Conservation (phyloP, 2,797 vertebrate genomes). For the Borostomias antarcticus region DNA sequence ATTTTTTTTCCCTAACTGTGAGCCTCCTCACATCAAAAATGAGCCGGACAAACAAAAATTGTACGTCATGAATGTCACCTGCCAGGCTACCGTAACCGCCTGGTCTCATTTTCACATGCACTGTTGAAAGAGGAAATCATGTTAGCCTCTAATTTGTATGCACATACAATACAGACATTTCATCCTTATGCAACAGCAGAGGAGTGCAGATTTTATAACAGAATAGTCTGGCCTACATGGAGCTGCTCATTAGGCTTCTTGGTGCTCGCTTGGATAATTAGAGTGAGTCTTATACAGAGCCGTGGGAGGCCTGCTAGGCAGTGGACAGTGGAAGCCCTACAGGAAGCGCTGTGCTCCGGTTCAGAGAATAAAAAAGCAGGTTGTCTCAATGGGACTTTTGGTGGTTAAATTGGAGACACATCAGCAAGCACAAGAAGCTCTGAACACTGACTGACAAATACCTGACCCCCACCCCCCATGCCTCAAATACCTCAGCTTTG, state of each 20-base stretch:
- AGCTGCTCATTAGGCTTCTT: not conserved
- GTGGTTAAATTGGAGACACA: constrained; percentile 73
- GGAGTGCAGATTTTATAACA: not conserved
- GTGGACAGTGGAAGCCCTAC: constrained; percentile 4
- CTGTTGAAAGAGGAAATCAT: not conserved
- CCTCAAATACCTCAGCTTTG: constrained; percentile 72
- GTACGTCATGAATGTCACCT: too few relatives aligned
- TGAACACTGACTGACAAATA: constrained; percentile 73
- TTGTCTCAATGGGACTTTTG: constrained; percentile 76
- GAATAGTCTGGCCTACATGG: not conserved
- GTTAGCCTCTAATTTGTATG: not conserved
- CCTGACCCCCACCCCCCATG: constrained; percentile 72
- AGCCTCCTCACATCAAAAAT: too few relatives aligned
- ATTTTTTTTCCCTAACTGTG: too few relatives aligned
- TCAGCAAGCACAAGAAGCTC: constrained; percentile 70
- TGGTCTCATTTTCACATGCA: not conserved
- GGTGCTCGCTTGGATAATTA: not conserved
- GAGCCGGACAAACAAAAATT: too few relatives aligned
- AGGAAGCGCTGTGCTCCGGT: constrained; percentile 20
- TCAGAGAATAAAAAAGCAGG: constrained; percentile 13
- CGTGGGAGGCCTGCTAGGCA: not conserved
- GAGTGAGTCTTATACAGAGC: constrained; percentile 1
- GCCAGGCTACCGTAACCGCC: too few relatives aligned
- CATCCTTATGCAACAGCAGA: not conserved
- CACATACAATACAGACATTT: not conserved